Base-by-base conservation (phyloP, 2,113 vertebrate species). In the Pachycephala philippinensis region DNA sequence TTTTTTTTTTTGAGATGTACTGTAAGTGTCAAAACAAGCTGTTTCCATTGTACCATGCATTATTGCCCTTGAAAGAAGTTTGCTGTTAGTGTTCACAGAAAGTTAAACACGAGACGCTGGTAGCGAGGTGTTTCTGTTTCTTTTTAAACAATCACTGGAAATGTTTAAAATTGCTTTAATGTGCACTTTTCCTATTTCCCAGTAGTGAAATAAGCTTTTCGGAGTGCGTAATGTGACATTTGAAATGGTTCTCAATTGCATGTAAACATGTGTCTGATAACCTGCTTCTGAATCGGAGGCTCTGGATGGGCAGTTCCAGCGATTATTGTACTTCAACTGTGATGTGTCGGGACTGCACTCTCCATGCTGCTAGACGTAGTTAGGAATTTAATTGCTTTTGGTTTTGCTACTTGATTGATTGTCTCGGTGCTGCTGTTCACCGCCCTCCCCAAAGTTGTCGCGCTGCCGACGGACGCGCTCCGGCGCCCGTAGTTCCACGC, bases 101-200 rank as follows among this genome's bases (percentile, higher is more conserved):
- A 95, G 98, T 98, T 98, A 97, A 96, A 94, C 95, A 79, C 45
- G 90, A 97, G 94, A 95, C 97, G 97, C 97, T 79, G 94, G 93
- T 97, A 97, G 97, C 76, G 95, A 98, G 97, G 96, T 97, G 76
- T 98, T 98, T 97, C 97, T 98, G 84, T 98, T 98, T 98, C 96
- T 97, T 90, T 98, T 97, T 87, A 84, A 97, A 97, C 97, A 98
- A 98, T 98, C 98, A 98, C 98, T 98, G 98, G 98, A 98, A 98
- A 98, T 98, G 94, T 98, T 98, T 97, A 97, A 97, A 98, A 97
- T 97, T 95, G 97, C 98, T 98, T 96, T 96, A 92, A 97, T 97
- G 97, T 98, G 98, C 98, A 98, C 98, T 98, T 98, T 90, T 97
- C 97, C 96, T 97, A 93, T 97, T 97, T 98, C 95, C 97, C 95